These are phyloP conservation scores for Euura saliciscinereae DNA, from an alignment of 1,140 invertebrate species.

Conservation along the genomic window DNA sequence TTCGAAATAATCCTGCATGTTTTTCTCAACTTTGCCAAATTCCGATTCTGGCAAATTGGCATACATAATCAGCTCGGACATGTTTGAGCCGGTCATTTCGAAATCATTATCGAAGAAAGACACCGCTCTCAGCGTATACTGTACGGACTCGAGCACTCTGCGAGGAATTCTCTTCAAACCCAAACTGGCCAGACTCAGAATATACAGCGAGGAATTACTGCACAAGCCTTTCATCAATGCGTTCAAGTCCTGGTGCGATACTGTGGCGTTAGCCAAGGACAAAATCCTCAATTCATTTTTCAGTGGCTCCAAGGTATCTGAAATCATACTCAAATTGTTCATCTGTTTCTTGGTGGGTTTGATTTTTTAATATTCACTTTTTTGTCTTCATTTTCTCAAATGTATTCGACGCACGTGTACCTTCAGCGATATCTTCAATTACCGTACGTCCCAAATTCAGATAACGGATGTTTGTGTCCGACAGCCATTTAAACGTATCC, in stretches of 20 bases:
- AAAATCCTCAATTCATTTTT: background rate
- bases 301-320: background rate
- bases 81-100: too few relatives aligned
- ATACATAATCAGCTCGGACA: background rate
- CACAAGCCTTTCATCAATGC: background rate
- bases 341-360: too few relatives aligned
- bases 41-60: background rate
- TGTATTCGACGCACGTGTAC: background rate
- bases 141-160: background rate
- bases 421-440: background rate
- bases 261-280: background rate
- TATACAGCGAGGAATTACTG: background rate
- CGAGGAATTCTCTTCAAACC: background rate
- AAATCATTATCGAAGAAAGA: constrained; percentile 9
- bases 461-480: background rate
- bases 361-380: too few relatives aligned
- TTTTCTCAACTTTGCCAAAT: background rate
- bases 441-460: background rate
- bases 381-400: too few relatives aligned
- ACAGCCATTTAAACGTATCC: constrained; percentile 1
- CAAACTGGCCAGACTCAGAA: constrained; percentile 8
- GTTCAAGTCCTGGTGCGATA: background rate
- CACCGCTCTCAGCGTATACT: background rate
- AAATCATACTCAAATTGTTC: background rate
- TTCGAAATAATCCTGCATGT: background rate